Evolutionary conservation across 1,140 invertebrate genomes (phyloP).

Genomic region (Macrosteles quadrilineatus): DNA sequence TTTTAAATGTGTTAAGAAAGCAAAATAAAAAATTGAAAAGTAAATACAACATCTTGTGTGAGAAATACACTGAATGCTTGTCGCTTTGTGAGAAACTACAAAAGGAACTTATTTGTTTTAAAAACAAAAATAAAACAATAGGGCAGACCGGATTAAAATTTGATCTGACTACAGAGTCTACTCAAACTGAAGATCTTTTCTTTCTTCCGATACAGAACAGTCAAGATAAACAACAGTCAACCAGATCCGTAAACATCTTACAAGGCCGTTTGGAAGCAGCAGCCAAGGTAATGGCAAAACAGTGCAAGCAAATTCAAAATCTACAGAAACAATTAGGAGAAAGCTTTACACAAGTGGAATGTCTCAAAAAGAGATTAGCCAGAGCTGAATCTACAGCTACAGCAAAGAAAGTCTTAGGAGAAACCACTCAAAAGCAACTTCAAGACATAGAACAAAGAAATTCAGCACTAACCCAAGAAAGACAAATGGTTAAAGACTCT

Average conservation of each 20-base stretch:
- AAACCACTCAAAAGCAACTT: not conserved
- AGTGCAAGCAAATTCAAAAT: constrained; percentile 8
- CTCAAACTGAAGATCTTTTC: not conserved
- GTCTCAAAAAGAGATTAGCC: not conserved
- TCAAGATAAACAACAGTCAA: too few relatives aligned
- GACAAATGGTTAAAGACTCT: not conserved
- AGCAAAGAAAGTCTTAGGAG: not conserved
- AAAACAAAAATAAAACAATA: too few relatives aligned
- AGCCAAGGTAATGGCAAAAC: constrained; percentile 1
- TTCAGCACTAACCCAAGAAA: not conserved
- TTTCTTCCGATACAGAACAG: too few relatives aligned
- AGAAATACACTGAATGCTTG: not conserved
- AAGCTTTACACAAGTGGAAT: not conserved
- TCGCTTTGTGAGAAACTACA: not conserved
- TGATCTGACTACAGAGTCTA: not conserved
- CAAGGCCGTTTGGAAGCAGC: constrained; percentile 8
- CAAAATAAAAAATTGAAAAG: not conserved
- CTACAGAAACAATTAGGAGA: not conserved
- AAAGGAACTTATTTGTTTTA: not conserved
- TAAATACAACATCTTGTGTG: not conserved
- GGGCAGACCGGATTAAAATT: too few relatives aligned
- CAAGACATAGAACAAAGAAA: not conserved
- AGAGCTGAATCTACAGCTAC: not conserved
- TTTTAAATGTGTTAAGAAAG: not conserved
- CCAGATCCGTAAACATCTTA: not conserved